Conservation (phyloP, 2,888 invertebrate genomes). For the Argyra leucocephala region DNA sequence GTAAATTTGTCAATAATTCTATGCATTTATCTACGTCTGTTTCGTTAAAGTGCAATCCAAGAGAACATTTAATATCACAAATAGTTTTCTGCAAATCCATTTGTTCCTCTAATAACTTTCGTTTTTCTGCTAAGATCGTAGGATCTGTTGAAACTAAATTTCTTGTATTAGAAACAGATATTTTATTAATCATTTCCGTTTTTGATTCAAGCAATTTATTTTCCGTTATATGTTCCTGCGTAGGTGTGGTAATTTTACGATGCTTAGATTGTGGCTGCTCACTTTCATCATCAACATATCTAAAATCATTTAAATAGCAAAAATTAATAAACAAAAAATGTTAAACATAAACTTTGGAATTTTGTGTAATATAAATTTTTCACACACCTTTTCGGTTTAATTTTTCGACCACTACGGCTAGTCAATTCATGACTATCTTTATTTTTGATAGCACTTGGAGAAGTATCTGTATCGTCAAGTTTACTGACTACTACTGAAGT, state of each 20-base stretch:
- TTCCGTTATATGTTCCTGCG: conserved; percentile 27
- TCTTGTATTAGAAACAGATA: neutral
- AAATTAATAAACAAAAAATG: too few species aligned
- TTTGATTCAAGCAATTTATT: too few species aligned
- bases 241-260: conserved; percentile 32
- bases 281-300: conserved; percentile 33
- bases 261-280: conserved; percentile 31
- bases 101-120: neutral
- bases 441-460: neutral
- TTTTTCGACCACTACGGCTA: conserved; percentile 64
- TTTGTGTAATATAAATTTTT: too few species aligned
- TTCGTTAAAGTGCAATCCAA: conserved; percentile 44
- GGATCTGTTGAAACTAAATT: neutral
- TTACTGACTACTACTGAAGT: neutral
- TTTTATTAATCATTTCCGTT: neutral
- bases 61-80: conserved; percentile 52
- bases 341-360: neutral
- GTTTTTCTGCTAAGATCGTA: neutral
- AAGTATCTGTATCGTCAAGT: neutral
- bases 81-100: neutral
- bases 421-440: conserved; percentile 42
- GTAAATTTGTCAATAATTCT: conserved; percentile 54
- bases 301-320: too few species aligned
- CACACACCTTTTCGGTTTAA: conserved; percentile 54
- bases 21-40: conserved; percentile 67